These are phyloP conservation scores for Mesaphorura yosii DNA, from an alignment of 1,140 invertebrate genomes.

Conservation along the genomic window DNA sequence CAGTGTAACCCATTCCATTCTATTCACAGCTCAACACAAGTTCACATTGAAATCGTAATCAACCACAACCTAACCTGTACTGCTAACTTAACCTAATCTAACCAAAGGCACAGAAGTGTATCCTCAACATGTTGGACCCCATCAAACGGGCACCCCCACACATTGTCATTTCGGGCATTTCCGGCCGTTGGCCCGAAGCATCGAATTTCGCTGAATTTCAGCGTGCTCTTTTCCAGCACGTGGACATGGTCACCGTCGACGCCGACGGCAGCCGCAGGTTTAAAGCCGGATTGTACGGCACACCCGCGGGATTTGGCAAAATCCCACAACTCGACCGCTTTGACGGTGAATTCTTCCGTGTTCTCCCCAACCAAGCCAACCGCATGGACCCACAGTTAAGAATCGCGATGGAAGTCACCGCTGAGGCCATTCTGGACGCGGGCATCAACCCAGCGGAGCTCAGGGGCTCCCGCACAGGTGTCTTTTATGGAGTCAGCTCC, in stretches of 20 bases:
- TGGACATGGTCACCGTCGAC: background rate
- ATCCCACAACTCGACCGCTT: slow-evolving; percentile 34
- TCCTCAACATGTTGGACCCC: too few relatives aligned
- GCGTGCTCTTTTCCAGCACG: background rate
- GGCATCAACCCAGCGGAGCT: slow-evolving; percentile 48
- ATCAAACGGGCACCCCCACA: background rate
- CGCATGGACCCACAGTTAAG: slow-evolving; percentile 44
- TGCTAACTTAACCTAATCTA: too few relatives aligned
- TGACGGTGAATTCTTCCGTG: slow-evolving; percentile 46
- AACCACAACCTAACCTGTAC: too few relatives aligned
- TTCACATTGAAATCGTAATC: too few relatives aligned
- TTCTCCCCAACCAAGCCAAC: slow-evolving; percentile 41
- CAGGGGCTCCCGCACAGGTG: slow-evolving; percentile 60
- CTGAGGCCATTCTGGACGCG: slow-evolving; percentile 28
- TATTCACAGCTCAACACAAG: too few relatives aligned
- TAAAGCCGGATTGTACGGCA: slow-evolving; percentile 2
- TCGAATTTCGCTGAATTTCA: background rate
- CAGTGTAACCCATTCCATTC: too few relatives aligned
- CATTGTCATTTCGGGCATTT: background rate
- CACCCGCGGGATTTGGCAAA: slow-evolving; percentile 1
- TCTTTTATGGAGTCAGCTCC: slow-evolving; percentile 68
- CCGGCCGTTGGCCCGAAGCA: background rate
- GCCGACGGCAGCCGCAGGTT: background rate
- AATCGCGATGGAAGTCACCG: background rate
- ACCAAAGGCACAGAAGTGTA: too few relatives aligned